Percentiles rank a stretch among this genome's conserved stretches.
Conservation (phyloP, 1,140 invertebrate species). For the Globodera rostochiensis region DNA sequence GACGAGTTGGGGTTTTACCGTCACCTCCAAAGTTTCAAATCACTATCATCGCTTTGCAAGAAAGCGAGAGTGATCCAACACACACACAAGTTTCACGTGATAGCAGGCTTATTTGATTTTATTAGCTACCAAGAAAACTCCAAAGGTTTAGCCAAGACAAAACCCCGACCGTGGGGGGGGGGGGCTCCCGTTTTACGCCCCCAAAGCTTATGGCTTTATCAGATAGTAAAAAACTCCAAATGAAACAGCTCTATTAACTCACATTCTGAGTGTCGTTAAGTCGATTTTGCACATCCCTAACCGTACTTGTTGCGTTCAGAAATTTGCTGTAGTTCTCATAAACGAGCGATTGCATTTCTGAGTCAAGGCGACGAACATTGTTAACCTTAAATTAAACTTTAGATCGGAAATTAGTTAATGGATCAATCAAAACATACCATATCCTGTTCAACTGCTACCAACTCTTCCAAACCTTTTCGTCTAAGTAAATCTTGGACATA, state of each 20-base stretch:
- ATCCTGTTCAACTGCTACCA: conserved; percentile 51
- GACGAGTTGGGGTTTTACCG: no score
- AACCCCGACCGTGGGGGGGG: no score
- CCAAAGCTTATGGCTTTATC: no score
- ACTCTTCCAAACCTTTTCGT: conserved; percentile 47
- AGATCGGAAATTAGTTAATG: conserved; percentile 10
- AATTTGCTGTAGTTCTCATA: conserved; percentile 57
- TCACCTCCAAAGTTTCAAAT: no score
- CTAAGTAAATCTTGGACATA: conserved; percentile 46
- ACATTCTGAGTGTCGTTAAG: conserved; percentile 43
- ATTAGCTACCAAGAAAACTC: no score
- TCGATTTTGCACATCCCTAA: conserved; percentile 44
- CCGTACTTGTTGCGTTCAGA: conserved; percentile 51
- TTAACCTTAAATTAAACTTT: conserved; percentile 27
- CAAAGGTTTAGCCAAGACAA: no score
- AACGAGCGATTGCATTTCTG: conserved; percentile 50
- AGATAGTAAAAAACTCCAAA: no score
- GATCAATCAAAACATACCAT: conserved; percentile 38
- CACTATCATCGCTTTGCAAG: no score
- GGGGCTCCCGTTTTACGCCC: no score
- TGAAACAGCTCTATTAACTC: neutral
- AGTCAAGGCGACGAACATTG: conserved; percentile 48
- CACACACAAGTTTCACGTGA: no score
- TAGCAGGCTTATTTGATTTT: no score
- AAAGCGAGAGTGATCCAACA: no score